Conservation (phyloP, 2,113 vertebrate genomes). For the Antigone vipio region DNA sequence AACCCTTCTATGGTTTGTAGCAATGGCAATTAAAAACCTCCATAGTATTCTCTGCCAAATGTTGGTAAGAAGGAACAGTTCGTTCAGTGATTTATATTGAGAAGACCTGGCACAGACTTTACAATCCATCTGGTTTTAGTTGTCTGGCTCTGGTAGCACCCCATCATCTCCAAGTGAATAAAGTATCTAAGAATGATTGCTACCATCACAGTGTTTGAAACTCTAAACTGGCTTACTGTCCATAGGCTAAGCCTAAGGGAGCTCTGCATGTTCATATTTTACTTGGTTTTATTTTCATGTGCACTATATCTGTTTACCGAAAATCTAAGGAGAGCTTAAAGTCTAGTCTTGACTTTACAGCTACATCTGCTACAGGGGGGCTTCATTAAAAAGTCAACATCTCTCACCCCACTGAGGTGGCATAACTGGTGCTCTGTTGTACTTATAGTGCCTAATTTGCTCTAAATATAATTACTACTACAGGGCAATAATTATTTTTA, state of each 20-base stretch:
- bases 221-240: not conserved
- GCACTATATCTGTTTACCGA: not conserved
- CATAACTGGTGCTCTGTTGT: not conserved
- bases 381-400: not conserved
- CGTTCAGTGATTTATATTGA: conserved; percentile 23
- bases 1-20: conserved; percentile 11
- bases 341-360: not conserved
- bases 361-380: not conserved
- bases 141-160: conserved; percentile 17
- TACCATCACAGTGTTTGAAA: not conserved
- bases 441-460: not conserved
- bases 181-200: not conserved
- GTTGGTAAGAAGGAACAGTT: conserved; percentile 36
- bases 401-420: not conserved
- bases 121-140: conserved; percentile 24
- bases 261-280: not conserved
- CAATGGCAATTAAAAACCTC: conserved; percentile 21
- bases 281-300: conserved; percentile 39
- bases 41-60: conserved; percentile 30
- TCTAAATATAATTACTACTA: not conserved
- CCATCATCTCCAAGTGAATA: not conserved
- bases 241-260: not conserved
- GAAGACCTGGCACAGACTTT: not conserved
- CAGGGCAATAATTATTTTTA: not conserved
- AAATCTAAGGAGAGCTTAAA: not conserved